Evolutionary conservation across 2,888 invertebrate genomes (phyloP).

Genomic region (Cistogaster globosa): DNA sequence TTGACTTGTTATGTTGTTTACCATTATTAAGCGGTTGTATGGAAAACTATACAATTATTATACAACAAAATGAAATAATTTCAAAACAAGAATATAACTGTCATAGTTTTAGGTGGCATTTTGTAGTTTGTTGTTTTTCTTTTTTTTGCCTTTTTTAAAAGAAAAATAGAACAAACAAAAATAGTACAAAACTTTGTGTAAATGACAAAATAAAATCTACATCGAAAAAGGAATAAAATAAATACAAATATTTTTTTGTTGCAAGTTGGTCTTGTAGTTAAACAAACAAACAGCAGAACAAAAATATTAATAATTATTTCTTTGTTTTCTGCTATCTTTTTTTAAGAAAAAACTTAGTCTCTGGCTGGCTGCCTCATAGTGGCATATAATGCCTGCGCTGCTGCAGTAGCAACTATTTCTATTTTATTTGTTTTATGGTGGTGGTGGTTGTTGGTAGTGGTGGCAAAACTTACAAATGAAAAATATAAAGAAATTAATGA

Average conservation of each 20-base stretch:
- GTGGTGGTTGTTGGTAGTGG: background rate
- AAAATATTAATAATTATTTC: slow-evolving; percentile 61
- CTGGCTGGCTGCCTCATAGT: slow-evolving; percentile 22
- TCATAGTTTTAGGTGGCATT: slow-evolving; percentile 35
- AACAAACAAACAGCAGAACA: slow-evolving; percentile 40
- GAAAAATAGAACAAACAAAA: slow-evolving; percentile 42
- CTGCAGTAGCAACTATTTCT: slow-evolving; percentile 43
- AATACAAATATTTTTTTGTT: slow-evolving; percentile 27
- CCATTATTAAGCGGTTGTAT: slow-evolving; percentile 33
- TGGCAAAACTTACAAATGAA: slow-evolving; percentile 48
- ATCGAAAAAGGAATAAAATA: slow-evolving; percentile 21
- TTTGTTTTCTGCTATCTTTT: slow-evolving; percentile 44
- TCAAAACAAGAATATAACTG: slow-evolving; percentile 14
- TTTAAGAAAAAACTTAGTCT: slow-evolving; percentile 35
- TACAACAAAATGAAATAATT: slow-evolving; percentile 43
- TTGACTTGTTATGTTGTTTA: slow-evolving; percentile 19
- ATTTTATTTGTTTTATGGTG: slow-evolving; percentile 2
- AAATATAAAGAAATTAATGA: slow-evolving; percentile 56
- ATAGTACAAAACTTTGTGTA: slow-evolving; percentile 50
- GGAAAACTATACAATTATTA: slow-evolving; percentile 36
- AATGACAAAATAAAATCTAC: slow-evolving; percentile 65
- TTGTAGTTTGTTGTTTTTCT: slow-evolving; percentile 6
- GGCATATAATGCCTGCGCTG: background rate
- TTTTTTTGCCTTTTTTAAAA: background rate
- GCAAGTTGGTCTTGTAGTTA: slow-evolving; percentile 47